Base-by-base conservation (phyloP, 2,888 invertebrate species). In the Thalpophila matura region DNA sequence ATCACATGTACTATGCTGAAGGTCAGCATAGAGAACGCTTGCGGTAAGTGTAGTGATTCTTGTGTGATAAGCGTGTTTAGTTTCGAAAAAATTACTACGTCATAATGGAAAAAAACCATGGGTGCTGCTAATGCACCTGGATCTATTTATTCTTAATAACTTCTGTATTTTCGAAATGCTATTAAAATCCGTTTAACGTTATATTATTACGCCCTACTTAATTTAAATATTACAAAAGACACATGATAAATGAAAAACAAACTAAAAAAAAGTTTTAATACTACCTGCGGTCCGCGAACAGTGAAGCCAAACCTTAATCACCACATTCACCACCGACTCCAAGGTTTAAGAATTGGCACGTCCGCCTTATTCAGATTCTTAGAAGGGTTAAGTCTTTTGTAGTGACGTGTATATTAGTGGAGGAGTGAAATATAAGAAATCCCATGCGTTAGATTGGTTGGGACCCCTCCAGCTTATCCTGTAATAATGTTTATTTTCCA, bases 401-500 rank as follows among this genome's bases (percentile, higher is more conserved):
- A 81, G 77, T 83, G 66, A 63, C 71, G 50, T 72, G 57, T 75
- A 73, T 64, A 74, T 78, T 69, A 74, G 70, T 74, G 29, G 20
- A 40, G 67, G 76, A 79, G 83, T 80, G 82, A 75, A 71, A 80
- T 78, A 77, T 80, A 79, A 77, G 82, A 84, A 86, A 86, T 81
- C 79, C 70, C 72, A 75, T 79, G 74, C 79, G 77, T 82, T 79
- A 83, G 83, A 88, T 86, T 85, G 85, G 75, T 80, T 79, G 74
- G 75, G 74, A 73, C 83, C 87, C 85, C 81, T 83, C 71, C 59
- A 83, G 89, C 85, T 89, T 89, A 88, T 80, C 81, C 79, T 80
- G 85, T 87, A 86, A 89, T 86, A 88, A 88, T 89, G 88, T 89
- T 89, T 89, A 85, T 84, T 82, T 89, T 88, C 83, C 83, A 88